Conservation (phyloP, 2,888 invertebrate genomes). For the Parelbella ahira region DNA sequence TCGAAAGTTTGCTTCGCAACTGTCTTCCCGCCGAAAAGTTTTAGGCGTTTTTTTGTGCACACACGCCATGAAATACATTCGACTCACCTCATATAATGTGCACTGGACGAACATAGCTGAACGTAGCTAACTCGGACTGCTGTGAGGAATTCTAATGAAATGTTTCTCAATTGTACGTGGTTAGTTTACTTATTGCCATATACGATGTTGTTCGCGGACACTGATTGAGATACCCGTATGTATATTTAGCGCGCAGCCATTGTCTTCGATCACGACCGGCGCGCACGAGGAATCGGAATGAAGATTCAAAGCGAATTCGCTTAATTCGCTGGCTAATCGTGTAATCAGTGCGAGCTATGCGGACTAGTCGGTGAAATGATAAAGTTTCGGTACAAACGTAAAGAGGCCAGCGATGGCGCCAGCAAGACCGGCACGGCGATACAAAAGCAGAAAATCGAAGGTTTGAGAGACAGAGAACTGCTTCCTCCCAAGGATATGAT, state of each 20-base stretch:
- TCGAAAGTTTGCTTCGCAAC: constrained; percentile 36
- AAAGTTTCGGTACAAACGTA: constrained; percentile 84
- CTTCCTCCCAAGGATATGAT: constrained; percentile 71
- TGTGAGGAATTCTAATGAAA: constrained; percentile 58
- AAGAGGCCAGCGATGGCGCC: constrained; percentile 64
- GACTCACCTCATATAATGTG: constrained; percentile 24
- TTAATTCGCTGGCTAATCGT: constrained; percentile 39
- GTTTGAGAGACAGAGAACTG: constrained; percentile 63
- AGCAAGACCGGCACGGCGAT: constrained; percentile 55
- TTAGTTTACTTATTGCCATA: constrained; percentile 67
- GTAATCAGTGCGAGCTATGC: constrained; percentile 51
- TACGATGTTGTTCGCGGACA: constrained; percentile 51
- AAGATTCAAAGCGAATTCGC: constrained; percentile 33
- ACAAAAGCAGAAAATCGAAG: constrained; percentile 74
- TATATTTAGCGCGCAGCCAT: constrained; percentile 63
- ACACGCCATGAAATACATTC: constrained; percentile 13
- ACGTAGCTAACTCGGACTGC: constrained; percentile 35
- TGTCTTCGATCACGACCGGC: constrained; percentile 52
- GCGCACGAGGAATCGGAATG: constrained; percentile 53
- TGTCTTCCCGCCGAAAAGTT: constrained; percentile 62
- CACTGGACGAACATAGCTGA: constrained; percentile 43
- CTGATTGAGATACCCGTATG: constrained; percentile 40
- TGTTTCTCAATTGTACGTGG: constrained; percentile 62
- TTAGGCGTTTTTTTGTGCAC: constrained; percentile 10
- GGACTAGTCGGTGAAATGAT: constrained; percentile 77